Base-by-base conservation (phyloP, 2,797 vertebrate genomes). In the Eulemur mongoz region DNA sequence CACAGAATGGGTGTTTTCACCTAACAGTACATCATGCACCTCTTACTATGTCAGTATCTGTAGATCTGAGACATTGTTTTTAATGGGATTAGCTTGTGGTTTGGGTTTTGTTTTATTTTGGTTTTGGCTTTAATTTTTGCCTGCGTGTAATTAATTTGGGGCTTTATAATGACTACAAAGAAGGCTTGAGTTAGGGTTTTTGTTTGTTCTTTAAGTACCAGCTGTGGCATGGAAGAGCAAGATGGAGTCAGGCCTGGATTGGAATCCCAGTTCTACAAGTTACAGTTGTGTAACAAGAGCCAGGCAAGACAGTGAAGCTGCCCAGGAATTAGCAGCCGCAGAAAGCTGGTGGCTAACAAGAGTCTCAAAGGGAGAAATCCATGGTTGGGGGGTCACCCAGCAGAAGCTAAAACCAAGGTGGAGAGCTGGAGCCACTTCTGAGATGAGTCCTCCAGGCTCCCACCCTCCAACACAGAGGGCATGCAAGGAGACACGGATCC, bases 111-210 rank as follows among this genome's bases (percentile, higher is more conserved):
- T 69, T 52, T 50, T 80, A 25, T 86, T 82, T 59, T 61, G 30
- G 10, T 43, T 63, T 78, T 69, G 63, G 25, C 52, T 87, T 93
- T 94, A 54, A 48, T 61, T 96, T 94, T 93, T 76, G 38, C n/a
- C 13, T 93, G 4, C 10, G 6, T 89, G 4, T 89, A 72, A 81
- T 95, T 92, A 79, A 90, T 67, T 90, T 69, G 32, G 57, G 72
- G 14, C 43, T 95, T 92, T 93, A 17, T 81, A 48, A 54, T 81
- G 43, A 91, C 27, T n/a, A 35, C 20, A 83, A 59, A 52, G 76
- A 87, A 76, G 80, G 9, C 35, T 76, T 45, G 65, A 91, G 38
- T 70, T 90, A 65, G 63, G n/a, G 45, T 80, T 63, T 93, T 43
- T 50, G 72, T 94, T 89, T 81, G 18, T 89, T 73, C 32, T 89